A percentile compares a stretch with the other conserved stretches of the same genome.
Evolutionary conservation across 1,140 invertebrate genomes (phyloP).

Genomic region (Brachystomella parvula): DNA sequence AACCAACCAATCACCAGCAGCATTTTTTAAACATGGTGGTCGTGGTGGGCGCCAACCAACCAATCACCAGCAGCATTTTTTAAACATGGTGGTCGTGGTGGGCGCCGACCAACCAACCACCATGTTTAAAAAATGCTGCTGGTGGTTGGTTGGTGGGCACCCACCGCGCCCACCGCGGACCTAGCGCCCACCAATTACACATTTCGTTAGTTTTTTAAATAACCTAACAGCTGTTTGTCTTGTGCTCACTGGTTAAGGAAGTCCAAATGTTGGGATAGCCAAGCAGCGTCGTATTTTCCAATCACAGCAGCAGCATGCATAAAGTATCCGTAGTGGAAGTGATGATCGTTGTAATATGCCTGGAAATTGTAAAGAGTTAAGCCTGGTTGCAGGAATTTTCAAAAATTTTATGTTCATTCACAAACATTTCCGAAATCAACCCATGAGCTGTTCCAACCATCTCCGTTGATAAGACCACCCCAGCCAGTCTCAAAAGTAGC

Average conservation of each 20-base stretch:
- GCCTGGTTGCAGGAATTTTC: neutral
- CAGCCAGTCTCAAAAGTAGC: slow-evolving; percentile 22
- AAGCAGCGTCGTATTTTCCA: slow-evolving; percentile 15
- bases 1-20: no score
- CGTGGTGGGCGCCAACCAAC: no score
- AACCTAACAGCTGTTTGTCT: no score
- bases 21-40: no score
- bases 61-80: no score
- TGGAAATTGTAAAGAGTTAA: neutral
- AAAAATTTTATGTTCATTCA: neutral
- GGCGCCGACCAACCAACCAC: no score
- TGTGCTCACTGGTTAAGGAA: slow-evolving; percentile 17
- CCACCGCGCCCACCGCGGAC: no score
- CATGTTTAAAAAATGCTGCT: no score
- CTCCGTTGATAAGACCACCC: slow-evolving; percentile 16
- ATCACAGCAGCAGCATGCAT: slow-evolving; percentile 16
- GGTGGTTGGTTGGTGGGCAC: no score
- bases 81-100: no score
- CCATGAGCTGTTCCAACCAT: neutral
- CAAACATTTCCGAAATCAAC: slow-evolving; percentile 9
- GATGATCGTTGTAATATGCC: slow-evolving; percentile 13
- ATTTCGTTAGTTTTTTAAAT: no score
- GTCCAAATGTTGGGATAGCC: slow-evolving; percentile 13
- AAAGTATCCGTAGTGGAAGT: slow-evolving; percentile 10
- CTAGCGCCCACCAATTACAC: no score